phyloP scores from a whole-genome alignment of 2,797 vertebrate species.

The Tokudaia tokunoshimensis region DNA sequence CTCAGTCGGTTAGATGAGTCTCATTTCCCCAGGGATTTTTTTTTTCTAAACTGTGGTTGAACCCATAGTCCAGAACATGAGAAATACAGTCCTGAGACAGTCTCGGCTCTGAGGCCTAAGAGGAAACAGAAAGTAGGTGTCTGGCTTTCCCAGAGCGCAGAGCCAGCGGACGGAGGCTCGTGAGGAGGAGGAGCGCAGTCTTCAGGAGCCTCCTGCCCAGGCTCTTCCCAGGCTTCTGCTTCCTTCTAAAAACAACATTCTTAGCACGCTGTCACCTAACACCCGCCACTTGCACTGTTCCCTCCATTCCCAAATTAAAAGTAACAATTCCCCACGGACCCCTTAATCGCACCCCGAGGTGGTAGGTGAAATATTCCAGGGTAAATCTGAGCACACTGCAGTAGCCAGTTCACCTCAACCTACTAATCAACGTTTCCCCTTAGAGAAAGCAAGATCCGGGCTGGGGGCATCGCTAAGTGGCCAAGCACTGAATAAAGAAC shows the following conservation, averaged over 20 bases:
- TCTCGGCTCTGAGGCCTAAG: not conserved
- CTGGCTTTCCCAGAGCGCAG: slow-evolving; percentile 7
- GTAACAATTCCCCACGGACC: not conserved
- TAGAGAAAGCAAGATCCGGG: slow-evolving; percentile 24
- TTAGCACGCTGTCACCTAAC: not conserved
- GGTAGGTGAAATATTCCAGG: not conserved
- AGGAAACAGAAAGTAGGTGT: slow-evolving; percentile 38
- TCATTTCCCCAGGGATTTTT: slow-evolving; percentile 15
- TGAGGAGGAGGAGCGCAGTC: not conserved
- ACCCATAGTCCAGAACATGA: slow-evolving; percentile 37
- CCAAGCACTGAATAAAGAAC: not conserved
- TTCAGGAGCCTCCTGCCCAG: not conserved
- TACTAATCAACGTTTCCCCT: not conserved
- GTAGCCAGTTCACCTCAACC: not conserved
- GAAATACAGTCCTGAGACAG: not conserved
- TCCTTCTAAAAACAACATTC: not conserved
- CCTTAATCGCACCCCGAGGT: not conserved
- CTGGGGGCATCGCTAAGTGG: not conserved
- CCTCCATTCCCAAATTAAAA: slow-evolving; percentile 43
- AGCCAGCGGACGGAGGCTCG: not conserved
- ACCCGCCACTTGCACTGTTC: not conserved
- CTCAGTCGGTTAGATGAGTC: slow-evolving; percentile 15
- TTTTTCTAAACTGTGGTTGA: slow-evolving; percentile 10
- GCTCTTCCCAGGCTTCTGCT: not conserved
- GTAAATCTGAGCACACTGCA: not conserved